Evolutionary conservation across 2,888 invertebrate genomes (phyloP).

Genomic region (Lathronympha strigana): DNA sequence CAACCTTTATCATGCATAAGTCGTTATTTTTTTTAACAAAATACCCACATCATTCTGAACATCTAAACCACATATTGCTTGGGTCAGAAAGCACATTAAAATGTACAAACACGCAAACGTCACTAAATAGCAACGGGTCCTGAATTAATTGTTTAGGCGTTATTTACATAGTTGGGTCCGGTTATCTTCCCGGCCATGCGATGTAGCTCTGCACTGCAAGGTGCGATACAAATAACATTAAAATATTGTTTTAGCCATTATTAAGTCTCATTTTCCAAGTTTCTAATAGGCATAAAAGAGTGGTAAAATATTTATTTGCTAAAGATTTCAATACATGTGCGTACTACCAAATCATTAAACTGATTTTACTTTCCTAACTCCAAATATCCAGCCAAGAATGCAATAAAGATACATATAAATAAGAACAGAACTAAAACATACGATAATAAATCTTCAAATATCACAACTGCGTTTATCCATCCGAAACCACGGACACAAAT

Average conservation of each 20-base stretch:
- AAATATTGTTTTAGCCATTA: too few relatives aligned
- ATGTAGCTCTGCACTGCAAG: constrained; percentile 55
- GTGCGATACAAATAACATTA: constrained; percentile 29
- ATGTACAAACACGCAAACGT: constrained; percentile 75
- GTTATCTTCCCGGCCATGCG: constrained; percentile 79
- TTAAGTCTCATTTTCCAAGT: too few relatives aligned
- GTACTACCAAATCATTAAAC: too few relatives aligned
- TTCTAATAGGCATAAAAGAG: too few relatives aligned
- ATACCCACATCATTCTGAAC: not conserved
- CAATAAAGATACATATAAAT: not conserved
- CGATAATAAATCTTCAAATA: not conserved
- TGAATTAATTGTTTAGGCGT: constrained; percentile 76
- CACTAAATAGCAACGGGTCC: constrained; percentile 75
- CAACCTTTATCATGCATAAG: too few relatives aligned
- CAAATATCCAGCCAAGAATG: too few relatives aligned
- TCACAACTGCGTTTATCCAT: not conserved
- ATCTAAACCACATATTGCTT: not conserved
- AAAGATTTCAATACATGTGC: too few relatives aligned
- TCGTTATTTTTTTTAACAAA: too few relatives aligned
- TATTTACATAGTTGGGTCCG: constrained; percentile 76
- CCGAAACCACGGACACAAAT: constrained; percentile 36
- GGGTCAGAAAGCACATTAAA: constrained; percentile 49
- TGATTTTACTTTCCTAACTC: too few relatives aligned
- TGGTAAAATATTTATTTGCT: too few relatives aligned
- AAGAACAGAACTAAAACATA: not conserved